Conservation (phyloP, 2,888 invertebrate species). For the Drosophila setosimentum region DNA sequence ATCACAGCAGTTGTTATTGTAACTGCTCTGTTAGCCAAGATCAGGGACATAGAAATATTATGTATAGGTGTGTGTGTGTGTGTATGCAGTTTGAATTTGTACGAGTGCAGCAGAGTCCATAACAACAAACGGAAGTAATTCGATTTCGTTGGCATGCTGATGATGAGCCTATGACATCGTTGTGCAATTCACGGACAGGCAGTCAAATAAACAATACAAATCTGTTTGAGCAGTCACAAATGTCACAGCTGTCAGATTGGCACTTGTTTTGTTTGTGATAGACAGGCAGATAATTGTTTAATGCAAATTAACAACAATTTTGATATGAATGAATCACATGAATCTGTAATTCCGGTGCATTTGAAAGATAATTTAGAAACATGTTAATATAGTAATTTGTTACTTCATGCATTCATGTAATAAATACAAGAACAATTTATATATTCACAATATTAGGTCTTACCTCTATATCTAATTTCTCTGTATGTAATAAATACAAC, state of each 20-base stretch:
- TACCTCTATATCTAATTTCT: neutral
- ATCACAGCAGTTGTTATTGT: constrained; percentile 48
- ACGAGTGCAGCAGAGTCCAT: constrained; percentile 21
- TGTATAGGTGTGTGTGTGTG: neutral
- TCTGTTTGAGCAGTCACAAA: constrained; percentile 40
- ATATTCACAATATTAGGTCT: constrained; percentile 62
- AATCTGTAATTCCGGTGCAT: constrained; percentile 50
- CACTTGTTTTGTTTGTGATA: neutral
- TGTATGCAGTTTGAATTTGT: constrained; percentile 14
- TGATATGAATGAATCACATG: constrained; percentile 25
- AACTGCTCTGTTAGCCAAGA: constrained; percentile 47
- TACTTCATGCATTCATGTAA: neutral
- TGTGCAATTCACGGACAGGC: constrained; percentile 43
- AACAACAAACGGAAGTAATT: constrained; percentile 75
- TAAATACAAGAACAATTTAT: constrained; percentile 21
- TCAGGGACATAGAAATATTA: constrained; percentile 24
- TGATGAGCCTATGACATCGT: constrained; percentile 67
- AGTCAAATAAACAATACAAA: constrained; percentile 44
- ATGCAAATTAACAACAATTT: constrained; percentile 56
- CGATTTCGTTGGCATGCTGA: constrained; percentile 69
- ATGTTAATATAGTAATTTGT: constrained; percentile 9
- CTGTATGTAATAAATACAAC: neutral
- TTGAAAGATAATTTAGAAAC: constrained; percentile 32
- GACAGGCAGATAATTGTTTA: constrained; percentile 38
- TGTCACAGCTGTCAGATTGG: constrained; percentile 52